Conservation (phyloP, 2,888 invertebrate genomes). For the Nomada ruficornis region DNA sequence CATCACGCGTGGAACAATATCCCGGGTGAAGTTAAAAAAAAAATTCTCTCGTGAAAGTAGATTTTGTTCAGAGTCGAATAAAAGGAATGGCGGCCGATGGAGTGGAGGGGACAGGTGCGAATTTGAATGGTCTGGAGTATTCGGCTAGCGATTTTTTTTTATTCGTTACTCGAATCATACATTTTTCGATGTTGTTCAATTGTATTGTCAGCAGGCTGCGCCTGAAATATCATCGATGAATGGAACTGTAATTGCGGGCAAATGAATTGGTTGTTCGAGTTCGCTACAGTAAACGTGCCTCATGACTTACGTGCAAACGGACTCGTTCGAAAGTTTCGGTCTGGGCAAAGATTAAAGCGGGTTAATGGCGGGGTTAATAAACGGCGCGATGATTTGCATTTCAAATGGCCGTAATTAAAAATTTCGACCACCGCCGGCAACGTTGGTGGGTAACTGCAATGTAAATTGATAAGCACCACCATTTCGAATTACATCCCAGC, state of each 20-base stretch:
- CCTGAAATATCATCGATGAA: conserved; percentile 7
- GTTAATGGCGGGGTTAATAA: conserved; percentile 18
- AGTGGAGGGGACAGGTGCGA: neutral
- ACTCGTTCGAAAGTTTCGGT: conserved; percentile 14
- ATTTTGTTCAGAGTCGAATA: conserved; percentile 40
- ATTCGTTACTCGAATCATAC: neutral
- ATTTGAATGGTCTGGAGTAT: conserved; percentile 32
- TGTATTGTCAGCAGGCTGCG: neutral
- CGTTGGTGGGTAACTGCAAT: neutral
- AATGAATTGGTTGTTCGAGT: neutral
- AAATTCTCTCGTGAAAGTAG: conserved; percentile 30
- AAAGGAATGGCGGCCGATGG: conserved; percentile 35
- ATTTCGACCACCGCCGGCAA: conserved; percentile 3
- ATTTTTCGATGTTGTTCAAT: neutral
- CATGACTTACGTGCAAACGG: conserved; percentile 9
- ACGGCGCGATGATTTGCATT: conserved; percentile 23
- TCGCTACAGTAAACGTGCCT: neutral
- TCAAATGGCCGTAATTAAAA: conserved; percentile 33
- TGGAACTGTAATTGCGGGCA: neutral
- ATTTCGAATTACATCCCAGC: conserved; percentile 6
- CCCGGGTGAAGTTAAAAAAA: conserved; percentile 13
- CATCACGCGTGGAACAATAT: conserved; percentile 49
- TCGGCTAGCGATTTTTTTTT: conserved; percentile 26
- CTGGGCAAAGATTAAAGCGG: conserved; percentile 15
- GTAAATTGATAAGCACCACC: neutral